Evolutionary conservation across 2,888 invertebrate species (phyloP).

Genomic region (Eueremaeus valkanovi): DNA sequence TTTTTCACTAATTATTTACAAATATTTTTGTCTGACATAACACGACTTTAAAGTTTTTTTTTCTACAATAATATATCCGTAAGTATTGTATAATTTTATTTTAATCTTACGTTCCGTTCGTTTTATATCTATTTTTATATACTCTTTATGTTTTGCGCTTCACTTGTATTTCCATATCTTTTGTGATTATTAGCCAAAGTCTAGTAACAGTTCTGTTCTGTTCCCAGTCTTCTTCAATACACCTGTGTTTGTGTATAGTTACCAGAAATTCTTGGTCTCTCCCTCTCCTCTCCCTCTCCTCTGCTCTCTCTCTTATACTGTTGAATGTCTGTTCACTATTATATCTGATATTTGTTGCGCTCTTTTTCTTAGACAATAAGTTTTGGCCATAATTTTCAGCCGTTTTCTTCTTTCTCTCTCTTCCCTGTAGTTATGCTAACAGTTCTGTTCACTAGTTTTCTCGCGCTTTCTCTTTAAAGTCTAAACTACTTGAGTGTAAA

Average conservation of each 20-base stretch:
- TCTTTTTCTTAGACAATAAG: constrained; percentile 5
- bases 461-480: not conserved
- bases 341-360: constrained; percentile 4
- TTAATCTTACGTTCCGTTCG: not conserved
- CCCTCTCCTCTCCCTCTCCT: too few species aligned
- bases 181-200: not conserved
- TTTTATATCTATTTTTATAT: too few species aligned
- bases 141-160: too few species aligned
- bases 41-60: not conserved
- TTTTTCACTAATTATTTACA: not conserved
- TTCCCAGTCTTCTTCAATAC: not conserved
- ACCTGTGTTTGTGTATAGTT: constrained; percentile 4
- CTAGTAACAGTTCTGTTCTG: not conserved
- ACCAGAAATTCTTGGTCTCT: not conserved
- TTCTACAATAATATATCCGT: not conserved
- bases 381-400: not conserved
- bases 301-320: not conserved
- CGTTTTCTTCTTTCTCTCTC: too few species aligned
- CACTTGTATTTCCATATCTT: not conserved
- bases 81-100: not conserved
- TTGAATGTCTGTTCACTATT: constrained; percentile 1
- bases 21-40: not conserved
- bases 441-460: not conserved
- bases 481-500: too few species aligned
- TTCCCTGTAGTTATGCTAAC: not conserved